These are phyloP conservation scores for Xylocampa areola DNA, from an alignment of 2,888 invertebrate species.

Conservation along the genomic window DNA sequence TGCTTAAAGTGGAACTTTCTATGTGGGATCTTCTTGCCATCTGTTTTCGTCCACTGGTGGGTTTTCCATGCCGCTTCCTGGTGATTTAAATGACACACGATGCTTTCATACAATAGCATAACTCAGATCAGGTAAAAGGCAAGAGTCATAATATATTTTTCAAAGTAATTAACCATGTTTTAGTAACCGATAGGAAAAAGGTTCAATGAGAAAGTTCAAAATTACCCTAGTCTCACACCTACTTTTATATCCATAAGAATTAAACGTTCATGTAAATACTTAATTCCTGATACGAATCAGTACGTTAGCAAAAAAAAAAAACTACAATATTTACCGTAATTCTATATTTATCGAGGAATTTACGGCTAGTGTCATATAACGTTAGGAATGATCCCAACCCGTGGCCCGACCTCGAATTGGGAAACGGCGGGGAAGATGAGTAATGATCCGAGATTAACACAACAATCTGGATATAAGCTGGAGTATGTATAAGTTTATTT, in stretches of 20 bases:
- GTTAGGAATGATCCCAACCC: constrained; percentile 43
- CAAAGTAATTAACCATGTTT: no score
- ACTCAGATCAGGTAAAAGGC: no score
- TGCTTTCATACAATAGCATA: background rate
- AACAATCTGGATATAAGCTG: constrained; percentile 36
- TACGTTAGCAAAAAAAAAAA: background rate
- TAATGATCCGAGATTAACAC: constrained; percentile 51
- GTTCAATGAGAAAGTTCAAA: no score
- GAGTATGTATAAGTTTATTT: constrained; percentile 9
- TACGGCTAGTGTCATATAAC: constrained; percentile 44
- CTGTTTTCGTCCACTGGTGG: constrained; percentile 93
- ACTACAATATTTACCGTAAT: constrained; percentile 2
- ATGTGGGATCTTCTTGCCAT: constrained; percentile 91
- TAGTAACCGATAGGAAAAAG: no score
- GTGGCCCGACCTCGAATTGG: constrained; percentile 46
- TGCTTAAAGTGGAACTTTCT: constrained; percentile 98
- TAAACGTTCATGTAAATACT: no score
- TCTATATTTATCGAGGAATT: constrained; percentile 43
- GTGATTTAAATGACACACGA: constrained; percentile 5
- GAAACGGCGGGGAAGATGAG: constrained; percentile 47
- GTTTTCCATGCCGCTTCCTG: constrained; percentile 97
- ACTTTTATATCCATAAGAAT: no score
- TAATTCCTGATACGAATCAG: background rate
- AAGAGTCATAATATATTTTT: no score
- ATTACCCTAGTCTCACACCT: no score